A percentile compares a stretch with the other conserved stretches of the same genome.
These are phyloP conservation scores for Myanophis thanlyinensis DNA, from an alignment of 2,113 vertebrate genomes.

Conservation along the genomic window DNA sequence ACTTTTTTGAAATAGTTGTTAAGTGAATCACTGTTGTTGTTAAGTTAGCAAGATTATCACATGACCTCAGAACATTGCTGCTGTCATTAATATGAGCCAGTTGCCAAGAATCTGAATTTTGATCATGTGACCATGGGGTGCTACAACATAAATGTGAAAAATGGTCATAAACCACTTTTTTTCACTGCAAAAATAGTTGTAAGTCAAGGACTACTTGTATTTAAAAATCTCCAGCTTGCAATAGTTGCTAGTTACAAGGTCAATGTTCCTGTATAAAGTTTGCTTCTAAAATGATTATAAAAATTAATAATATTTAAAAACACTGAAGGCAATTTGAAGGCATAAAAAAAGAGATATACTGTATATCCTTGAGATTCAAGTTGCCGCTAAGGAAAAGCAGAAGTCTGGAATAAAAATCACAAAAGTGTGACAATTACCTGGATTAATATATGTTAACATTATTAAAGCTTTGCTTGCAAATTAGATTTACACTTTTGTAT, in stretches of 20 bases:
- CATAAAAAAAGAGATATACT: background rate
- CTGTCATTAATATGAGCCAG: background rate
- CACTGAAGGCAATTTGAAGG: constrained; percentile 9
- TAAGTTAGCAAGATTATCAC: background rate
- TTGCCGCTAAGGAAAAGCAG: background rate
- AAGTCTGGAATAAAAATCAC: background rate
- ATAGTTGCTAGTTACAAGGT: background rate
- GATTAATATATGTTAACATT: background rate
- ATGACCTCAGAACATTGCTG: background rate
- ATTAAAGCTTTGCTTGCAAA: background rate
- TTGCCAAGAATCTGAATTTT: background rate
- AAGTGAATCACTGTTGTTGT: background rate
- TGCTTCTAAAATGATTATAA: background rate
- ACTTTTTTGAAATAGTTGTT: background rate
- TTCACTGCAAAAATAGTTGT: background rate
- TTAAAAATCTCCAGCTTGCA: background rate
- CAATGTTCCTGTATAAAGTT: background rate
- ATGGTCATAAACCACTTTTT: background rate
- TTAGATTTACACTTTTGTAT: constrained; percentile 7
- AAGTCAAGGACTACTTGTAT: background rate
- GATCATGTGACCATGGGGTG: background rate
- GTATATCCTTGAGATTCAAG: background rate
- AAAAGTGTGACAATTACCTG: background rate
- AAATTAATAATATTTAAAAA: background rate
- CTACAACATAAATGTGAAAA: background rate